Percentiles rank a stretch among this genome's conserved stretches.
Evolutionary conservation across 2,888 invertebrate species (phyloP).

Genomic region (Platynereis dumerilii): DNA sequence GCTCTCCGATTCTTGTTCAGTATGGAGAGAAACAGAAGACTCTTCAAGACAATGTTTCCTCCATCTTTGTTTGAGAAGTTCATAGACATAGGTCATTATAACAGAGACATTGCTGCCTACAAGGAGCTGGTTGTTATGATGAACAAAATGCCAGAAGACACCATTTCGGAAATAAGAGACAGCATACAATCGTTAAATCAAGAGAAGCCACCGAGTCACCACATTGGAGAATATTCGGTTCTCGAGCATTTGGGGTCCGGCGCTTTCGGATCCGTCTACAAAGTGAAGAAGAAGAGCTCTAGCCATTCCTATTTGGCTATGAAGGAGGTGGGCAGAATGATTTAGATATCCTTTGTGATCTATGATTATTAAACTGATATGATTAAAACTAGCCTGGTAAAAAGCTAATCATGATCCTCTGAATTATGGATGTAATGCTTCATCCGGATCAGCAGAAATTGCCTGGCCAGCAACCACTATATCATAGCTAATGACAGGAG

Average conservation of each 20-base stretch:
- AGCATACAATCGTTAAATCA: constrained; percentile 56
- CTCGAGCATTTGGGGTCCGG: constrained; percentile 65
- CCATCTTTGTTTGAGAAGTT: constrained; percentile 62
- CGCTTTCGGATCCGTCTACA: constrained; percentile 66
- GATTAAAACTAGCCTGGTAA: too few relatives aligned
- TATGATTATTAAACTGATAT: too few relatives aligned
- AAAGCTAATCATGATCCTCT: too few relatives aligned
- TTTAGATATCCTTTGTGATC: background rate
- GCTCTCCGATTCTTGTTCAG: constrained; percentile 64
- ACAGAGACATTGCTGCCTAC: constrained; percentile 62
- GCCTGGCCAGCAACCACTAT: too few relatives aligned
- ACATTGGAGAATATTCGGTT: constrained; percentile 63
- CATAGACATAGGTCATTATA: constrained; percentile 65
- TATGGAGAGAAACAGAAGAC: constrained; percentile 63
- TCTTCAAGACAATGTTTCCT: constrained; percentile 63
- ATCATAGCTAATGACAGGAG: too few relatives aligned
- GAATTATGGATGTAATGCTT: too few relatives aligned
- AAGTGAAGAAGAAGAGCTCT: constrained; percentile 57
- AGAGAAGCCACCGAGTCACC: constrained; percentile 52
- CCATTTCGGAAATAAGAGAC: constrained; percentile 50
- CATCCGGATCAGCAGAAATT: too few relatives aligned
- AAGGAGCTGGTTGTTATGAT: constrained; percentile 55
- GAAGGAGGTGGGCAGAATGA: constrained; percentile 60
- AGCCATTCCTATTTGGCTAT: constrained; percentile 61
- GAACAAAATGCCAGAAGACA: constrained; percentile 49